Conservation (phyloP, 2,888 invertebrate species). For the Lymantria monacha region DNA sequence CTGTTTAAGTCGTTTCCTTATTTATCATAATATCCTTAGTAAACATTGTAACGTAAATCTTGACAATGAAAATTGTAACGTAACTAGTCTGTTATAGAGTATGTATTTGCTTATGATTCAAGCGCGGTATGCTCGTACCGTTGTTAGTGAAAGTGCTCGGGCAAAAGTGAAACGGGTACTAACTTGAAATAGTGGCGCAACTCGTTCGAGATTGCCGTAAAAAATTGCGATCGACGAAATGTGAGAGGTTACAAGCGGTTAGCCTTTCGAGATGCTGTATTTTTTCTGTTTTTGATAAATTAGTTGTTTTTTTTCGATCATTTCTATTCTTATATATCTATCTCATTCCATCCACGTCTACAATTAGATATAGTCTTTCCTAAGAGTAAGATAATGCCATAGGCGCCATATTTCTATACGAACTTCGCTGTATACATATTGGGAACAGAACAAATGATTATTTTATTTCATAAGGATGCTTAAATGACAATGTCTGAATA, state of each 20-base stretch:
- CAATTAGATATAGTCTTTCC: no score
- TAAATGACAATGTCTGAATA: no score
- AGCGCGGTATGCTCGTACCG: constrained; percentile 48
- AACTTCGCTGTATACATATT: no score
- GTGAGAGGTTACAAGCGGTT: constrained; percentile 47
- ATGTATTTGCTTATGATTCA: constrained; percentile 42
- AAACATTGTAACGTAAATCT: constrained; percentile 21
- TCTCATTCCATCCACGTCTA: no score
- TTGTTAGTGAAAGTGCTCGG: constrained; percentile 75
- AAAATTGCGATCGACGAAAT: constrained; percentile 59
- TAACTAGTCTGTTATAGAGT: constrained; percentile 36
- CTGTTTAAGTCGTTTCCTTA: constrained; percentile 30
- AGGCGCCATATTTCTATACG: no score
- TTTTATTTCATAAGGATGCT: no score
- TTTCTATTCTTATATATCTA: no score
- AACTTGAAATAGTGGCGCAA: constrained; percentile 57
- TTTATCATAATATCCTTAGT: constrained; percentile 15
- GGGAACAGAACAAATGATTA: no score
- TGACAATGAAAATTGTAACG: constrained; percentile 19
- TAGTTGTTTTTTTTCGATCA: no score
- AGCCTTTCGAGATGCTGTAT: constrained; percentile 4
- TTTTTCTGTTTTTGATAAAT: not conserved
- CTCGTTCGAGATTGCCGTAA: constrained; percentile 62
- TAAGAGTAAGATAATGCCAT: no score
- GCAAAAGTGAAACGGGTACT: constrained; percentile 76